Evolutionary conservation across 2,888 invertebrate genomes (phyloP).

Genomic region (Lochmaea crataegi): DNA sequence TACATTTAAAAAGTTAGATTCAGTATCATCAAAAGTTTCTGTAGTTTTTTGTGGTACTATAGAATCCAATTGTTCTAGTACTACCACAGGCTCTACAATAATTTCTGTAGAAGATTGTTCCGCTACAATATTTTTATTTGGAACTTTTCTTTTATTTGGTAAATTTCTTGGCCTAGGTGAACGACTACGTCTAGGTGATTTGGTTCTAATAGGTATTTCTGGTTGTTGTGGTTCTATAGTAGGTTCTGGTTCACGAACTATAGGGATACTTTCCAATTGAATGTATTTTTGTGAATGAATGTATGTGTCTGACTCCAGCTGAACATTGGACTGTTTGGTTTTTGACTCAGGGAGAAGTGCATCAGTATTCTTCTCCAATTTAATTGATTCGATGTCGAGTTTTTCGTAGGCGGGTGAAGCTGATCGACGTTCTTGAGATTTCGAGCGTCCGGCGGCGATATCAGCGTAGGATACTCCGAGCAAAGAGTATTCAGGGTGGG

Average conservation of each 20-base stretch:
- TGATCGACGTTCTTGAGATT: conserved; percentile 55
- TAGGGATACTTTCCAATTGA: conserved; percentile 36
- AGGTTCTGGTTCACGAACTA: conserved; percentile 43
- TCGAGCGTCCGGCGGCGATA: conserved; percentile 74
- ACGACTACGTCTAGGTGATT: conserved; percentile 66
- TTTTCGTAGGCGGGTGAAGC: conserved; percentile 46
- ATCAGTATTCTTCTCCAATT: conserved; percentile 42
- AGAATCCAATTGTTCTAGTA: neutral
- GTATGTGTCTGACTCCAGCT: conserved; percentile 19
- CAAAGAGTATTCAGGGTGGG: conserved; percentile 66
- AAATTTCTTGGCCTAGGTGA: conserved; percentile 47
- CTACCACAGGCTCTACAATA: neutral
- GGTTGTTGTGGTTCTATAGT: conserved; percentile 31
- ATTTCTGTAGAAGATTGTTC: neutral
- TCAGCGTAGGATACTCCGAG: conserved; percentile 73
- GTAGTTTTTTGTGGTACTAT: conserved; percentile 36
- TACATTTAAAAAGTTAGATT: conserved; percentile 29
- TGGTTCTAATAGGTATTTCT: conserved; percentile 43
- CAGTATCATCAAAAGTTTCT: conserved; percentile 12
- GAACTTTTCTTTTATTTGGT: conserved; percentile 13
- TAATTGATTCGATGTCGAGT: conserved; percentile 41
- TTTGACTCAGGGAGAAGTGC: conserved; percentile 50
- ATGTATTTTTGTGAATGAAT: neutral
- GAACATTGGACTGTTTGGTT: conserved; percentile 31
- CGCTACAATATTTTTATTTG: neutral